Evolutionary conservation across 2,888 invertebrate genomes (phyloP).

Genomic region (Plemyria rubiginata): DNA sequence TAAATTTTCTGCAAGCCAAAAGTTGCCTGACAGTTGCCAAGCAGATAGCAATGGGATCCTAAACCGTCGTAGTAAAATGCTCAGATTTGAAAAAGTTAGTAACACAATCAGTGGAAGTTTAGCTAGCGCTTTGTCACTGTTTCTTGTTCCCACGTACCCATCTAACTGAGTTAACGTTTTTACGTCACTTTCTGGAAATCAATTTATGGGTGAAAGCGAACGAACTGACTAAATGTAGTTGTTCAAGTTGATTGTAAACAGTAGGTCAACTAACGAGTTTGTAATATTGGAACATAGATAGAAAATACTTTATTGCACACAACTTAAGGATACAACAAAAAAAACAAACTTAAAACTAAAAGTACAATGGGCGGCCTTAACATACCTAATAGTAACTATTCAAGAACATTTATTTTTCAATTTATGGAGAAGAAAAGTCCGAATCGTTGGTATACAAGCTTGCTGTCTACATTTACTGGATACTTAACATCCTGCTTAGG

Average conservation of each 20-base stretch:
- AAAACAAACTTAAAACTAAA: too few species aligned
- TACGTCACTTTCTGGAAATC: slow-evolving; percentile 62
- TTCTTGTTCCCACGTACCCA: slow-evolving; percentile 62
- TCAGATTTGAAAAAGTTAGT: slow-evolving; percentile 41
- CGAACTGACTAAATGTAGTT: slow-evolving; percentile 28
- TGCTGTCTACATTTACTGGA: too few species aligned
- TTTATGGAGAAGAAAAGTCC: too few species aligned
- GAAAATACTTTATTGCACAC: too few species aligned
- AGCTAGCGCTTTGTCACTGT: slow-evolving; percentile 45
- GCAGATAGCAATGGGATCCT: not conserved
- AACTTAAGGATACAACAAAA: too few species aligned
- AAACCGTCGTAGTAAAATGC: slow-evolving; percentile 22
- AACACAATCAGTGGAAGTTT: slow-evolving; percentile 49
- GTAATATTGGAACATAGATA: not conserved
- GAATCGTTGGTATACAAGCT: too few species aligned
- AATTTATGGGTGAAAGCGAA: slow-evolving; percentile 61
- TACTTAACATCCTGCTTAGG: too few species aligned
- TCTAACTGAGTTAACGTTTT: slow-evolving; percentile 61
- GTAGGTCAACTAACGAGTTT: slow-evolving; percentile 6
- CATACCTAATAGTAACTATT: too few species aligned
- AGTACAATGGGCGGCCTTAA: too few species aligned
- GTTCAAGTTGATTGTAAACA: slow-evolving; percentile 33
- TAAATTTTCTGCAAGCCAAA: too few species aligned
- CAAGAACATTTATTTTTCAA: not conserved
- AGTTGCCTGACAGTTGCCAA: too few species aligned